Conservation (phyloP, 2,888 invertebrate genomes). For the Blomia tropicalis region DNA sequence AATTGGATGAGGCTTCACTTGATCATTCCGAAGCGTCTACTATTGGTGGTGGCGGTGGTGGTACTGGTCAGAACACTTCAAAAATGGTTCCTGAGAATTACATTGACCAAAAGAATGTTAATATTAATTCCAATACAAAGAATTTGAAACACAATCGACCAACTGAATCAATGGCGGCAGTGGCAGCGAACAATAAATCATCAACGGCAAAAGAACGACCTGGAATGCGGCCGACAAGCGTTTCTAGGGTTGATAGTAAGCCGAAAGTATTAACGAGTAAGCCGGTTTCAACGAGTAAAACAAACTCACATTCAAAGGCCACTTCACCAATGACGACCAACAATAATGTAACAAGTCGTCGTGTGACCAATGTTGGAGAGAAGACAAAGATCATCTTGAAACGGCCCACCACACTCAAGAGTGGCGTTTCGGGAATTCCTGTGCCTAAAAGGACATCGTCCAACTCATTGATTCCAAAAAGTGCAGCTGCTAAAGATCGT, state of each 20-base stretch:
- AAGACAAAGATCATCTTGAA: conserved; percentile 9
- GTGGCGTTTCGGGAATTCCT: conserved; percentile 23
- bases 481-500: not conserved
- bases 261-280: not conserved
- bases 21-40: conserved; percentile 2
- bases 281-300: not conserved
- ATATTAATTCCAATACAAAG: not conserved
- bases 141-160: not conserved
- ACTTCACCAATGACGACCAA: conserved; percentile 5
- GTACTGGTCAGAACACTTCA: not conserved
- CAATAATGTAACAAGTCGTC: not conserved
- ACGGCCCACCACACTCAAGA: not conserved
- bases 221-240: not conserved
- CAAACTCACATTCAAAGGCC: not conserved
- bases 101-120: not conserved
- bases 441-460: conserved; percentile 17
- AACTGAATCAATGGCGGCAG: not conserved
- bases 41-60: too few relatives aligned
- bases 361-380: not conserved
- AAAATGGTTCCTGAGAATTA: not conserved
- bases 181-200: not conserved
- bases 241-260: not conserved
- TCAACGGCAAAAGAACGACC: not conserved
- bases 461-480: conserved; percentile 9
- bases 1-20: conserved; percentile 4